These are phyloP conservation scores for Lycocerus yunnanus DNA, from an alignment of 2,888 invertebrate species.

Conservation along the genomic window DNA sequence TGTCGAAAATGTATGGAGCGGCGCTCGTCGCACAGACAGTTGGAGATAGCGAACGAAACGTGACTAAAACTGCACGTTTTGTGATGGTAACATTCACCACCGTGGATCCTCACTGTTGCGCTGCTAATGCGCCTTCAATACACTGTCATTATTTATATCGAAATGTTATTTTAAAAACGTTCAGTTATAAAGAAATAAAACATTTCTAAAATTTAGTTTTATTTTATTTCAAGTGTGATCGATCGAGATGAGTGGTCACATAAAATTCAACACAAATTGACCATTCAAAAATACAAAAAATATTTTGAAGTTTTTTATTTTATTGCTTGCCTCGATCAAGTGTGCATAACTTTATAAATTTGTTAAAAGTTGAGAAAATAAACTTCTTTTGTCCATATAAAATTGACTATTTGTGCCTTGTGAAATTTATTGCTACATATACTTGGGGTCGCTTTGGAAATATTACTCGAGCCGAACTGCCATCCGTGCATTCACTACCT, in stretches of 20 bases:
- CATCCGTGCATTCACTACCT: too few species aligned
- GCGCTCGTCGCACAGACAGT: constrained; percentile 8
- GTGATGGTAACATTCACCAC: constrained; percentile 38
- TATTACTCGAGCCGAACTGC: too few species aligned
- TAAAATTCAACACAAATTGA: too few species aligned
- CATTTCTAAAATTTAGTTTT: constrained; percentile 49
- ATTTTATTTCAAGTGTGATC: not conserved
- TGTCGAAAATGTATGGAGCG: constrained; percentile 27
- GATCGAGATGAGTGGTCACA: too few species aligned
- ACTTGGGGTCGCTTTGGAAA: too few species aligned
- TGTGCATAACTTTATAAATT: not conserved
- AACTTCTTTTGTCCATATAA: not conserved
- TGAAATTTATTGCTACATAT: too few species aligned
- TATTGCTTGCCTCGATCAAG: not conserved
- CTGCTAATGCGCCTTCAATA: constrained; percentile 38
- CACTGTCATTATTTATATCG: constrained; percentile 52
- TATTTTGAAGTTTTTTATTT: constrained; percentile 5
- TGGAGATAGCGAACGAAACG: not conserved
- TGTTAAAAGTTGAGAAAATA: not conserved
- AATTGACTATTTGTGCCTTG: not conserved
- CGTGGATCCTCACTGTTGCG: constrained; percentile 36
- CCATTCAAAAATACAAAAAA: too few species aligned
- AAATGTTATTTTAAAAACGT: constrained; percentile 54
- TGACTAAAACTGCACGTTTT: constrained; percentile 12
- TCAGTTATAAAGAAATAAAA: constrained; percentile 53